Evolutionary conservation across 1,140 invertebrate genomes (phyloP).

Genomic region (Himalopsyche phryganea): DNA sequence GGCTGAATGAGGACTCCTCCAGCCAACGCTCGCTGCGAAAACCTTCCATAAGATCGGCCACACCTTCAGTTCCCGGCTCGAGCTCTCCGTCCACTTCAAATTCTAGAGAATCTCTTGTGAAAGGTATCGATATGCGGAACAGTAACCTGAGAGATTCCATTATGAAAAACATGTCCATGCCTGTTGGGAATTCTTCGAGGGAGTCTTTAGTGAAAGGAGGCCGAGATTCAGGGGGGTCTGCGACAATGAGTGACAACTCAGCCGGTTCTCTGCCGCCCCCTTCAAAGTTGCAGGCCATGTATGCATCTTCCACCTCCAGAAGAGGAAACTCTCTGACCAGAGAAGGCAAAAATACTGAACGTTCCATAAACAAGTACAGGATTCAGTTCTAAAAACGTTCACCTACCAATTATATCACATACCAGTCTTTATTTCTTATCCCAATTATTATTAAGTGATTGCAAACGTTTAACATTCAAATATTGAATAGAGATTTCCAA

Average conservation of each 20-base stretch:
- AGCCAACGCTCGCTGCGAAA: slow-evolving; percentile 43
- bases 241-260: slow-evolving; percentile 55
- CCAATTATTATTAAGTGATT: too few species aligned
- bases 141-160: slow-evolving; percentile 26
- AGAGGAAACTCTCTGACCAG: slow-evolving; percentile 56
- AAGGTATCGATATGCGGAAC: slow-evolving; percentile 42
- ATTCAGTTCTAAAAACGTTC: slow-evolving; percentile 59
- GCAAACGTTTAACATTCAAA: too few species aligned
- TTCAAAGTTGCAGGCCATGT: slow-evolving; percentile 54
- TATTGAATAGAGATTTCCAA: too few species aligned
- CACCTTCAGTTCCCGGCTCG: slow-evolving; percentile 50
- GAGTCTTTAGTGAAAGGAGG: slow-evolving; percentile 49
- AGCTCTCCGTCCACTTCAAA: slow-evolving; percentile 49
- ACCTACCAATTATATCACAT: too few species aligned
- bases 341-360: slow-evolving; percentile 52
- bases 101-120: slow-evolving; percentile 47
- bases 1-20: slow-evolving; percentile 54
- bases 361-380: slow-evolving; percentile 59
- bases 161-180: slow-evolving; percentile 32
- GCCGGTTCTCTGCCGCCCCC: slow-evolving; percentile 58
- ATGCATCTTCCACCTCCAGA: slow-evolving; percentile 45
- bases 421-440: too few species aligned
- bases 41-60: slow-evolving; percentile 40
- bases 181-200: slow-evolving; percentile 29
- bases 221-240: slow-evolving; percentile 50